Percentiles rank a stretch among this genome's conserved stretches.
These are phyloP conservation scores for Toxostoma redivivum DNA, from an alignment of 2,113 vertebrate genomes.

Conservation along the genomic window DNA sequence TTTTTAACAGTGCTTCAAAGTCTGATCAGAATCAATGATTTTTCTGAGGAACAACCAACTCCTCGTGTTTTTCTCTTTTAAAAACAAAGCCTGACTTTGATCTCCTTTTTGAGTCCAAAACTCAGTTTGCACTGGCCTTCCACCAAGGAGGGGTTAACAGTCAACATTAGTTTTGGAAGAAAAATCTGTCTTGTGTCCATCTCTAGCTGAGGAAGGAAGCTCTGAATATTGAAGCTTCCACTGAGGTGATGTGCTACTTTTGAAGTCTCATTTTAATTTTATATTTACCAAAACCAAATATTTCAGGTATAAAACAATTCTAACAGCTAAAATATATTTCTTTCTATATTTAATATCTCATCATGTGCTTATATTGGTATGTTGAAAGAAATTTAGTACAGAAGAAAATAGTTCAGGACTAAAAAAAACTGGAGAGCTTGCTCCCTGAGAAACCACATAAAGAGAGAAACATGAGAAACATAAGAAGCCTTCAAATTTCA, in stretches of 20 bases:
- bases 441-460: neutral
- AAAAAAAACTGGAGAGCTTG: neutral
- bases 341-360: neutral
- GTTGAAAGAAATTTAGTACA: neutral
- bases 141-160: neutral
- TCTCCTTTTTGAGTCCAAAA: neutral
- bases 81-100: neutral
- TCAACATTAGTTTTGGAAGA: neutral
- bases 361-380: rapidly evolving
- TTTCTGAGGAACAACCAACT: neutral
- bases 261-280: neutral
- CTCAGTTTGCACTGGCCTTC: neutral
- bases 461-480: no score
- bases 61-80: neutral
- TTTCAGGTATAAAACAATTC: neutral
- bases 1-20: neutral
- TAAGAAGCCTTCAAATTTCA: neutral
- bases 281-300: neutral
- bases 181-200: rapidly evolving
- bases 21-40: neutral
- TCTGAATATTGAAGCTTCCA: neutral
- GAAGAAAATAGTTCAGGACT: neutral
- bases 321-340: neutral
- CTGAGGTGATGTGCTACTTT: neutral
- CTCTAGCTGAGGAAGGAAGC: neutral